Conservation (phyloP, 2,888 invertebrate genomes). For the Drosophila colorata region DNA sequence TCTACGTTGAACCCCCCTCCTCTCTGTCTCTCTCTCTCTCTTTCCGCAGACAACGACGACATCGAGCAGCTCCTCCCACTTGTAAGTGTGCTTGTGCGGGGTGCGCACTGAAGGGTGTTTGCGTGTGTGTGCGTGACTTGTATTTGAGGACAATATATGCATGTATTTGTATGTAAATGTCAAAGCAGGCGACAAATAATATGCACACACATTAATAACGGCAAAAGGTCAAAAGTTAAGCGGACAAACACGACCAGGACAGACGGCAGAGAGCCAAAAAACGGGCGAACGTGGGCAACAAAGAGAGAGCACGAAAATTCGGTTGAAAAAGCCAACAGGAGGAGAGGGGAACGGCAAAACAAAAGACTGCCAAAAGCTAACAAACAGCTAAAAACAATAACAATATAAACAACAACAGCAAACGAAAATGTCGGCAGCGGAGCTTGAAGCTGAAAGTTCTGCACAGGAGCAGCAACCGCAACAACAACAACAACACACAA, state of each 20-base stretch:
- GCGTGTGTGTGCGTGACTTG: conserved; percentile 40
- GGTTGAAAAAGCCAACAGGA: conserved; percentile 34
- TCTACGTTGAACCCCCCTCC: conserved; percentile 29
- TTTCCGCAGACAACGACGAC: conserved; percentile 52
- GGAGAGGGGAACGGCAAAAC: conserved; percentile 33
- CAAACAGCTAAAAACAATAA: conserved; percentile 33
- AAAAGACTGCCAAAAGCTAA: conserved; percentile 65
- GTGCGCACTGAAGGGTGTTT: conserved; percentile 69
- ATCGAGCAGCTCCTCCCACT: conserved; percentile 70
- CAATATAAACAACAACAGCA: conserved; percentile 18
- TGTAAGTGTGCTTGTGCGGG: conserved; percentile 66
- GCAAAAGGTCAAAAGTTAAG: conserved; percentile 73
- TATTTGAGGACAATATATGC: conserved; percentile 61
- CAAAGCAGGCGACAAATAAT: conserved; percentile 54
- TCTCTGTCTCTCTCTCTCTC: too few relatives aligned
- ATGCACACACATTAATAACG: conserved; percentile 70
- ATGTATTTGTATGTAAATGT: conserved; percentile 50
- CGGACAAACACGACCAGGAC: conserved; percentile 53
- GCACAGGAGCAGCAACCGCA: conserved; percentile 63
- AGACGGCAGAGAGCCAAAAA: conserved; percentile 5
- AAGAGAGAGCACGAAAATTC: conserved; percentile 54
- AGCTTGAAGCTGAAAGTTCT: conserved; percentile 68
- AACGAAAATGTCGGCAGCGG: conserved; percentile 67
- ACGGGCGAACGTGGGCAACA: conserved; percentile 39
- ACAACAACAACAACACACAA: conserved; percentile 43